Evolutionary conservation across 2,888 invertebrate genomes (phyloP).

Genomic region (Branchipolynoe longqiensis): DNA sequence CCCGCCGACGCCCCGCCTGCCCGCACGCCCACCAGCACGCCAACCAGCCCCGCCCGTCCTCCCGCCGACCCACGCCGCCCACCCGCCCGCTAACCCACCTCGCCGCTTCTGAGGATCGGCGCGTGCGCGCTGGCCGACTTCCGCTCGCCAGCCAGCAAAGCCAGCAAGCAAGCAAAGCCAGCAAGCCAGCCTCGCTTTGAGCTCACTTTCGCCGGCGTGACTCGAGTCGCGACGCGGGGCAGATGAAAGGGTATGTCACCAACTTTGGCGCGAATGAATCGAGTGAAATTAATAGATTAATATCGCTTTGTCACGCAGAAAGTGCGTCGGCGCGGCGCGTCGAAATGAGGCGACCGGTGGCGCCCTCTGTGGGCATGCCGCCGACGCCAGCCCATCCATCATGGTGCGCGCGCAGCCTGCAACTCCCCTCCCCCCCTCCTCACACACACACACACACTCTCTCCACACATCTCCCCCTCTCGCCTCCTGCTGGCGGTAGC

Average conservation of each 20-base stretch:
- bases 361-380: constrained; percentile 29
- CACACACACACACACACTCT: too few relatives aligned
- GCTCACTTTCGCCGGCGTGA: constrained; percentile 22
- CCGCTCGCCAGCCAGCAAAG: too few relatives aligned
- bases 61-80: too few relatives aligned
- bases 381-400: constrained; percentile 8
- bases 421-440: too few relatives aligned
- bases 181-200: constrained; percentile 24
- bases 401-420: constrained; percentile 41
- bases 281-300: constrained; percentile 54
- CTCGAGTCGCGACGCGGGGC: background rate
- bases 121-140: too few relatives aligned
- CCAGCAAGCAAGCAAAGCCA: too few relatives aligned
- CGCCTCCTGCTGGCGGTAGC: constrained; percentile 1
- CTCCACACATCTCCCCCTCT: too few relatives aligned
- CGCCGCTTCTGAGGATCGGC: too few relatives aligned
- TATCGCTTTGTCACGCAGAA: constrained; percentile 53
- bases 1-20: too few relatives aligned
- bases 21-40: too few relatives aligned
- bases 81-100: too few relatives aligned
- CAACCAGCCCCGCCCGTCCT: too few relatives aligned
- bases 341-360: constrained; percentile 37
- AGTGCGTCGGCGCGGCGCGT: constrained; percentile 19
- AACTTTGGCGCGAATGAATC: constrained; percentile 30
- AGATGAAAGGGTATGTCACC: constrained; percentile 55